Evolutionary conservation across 1,140 invertebrate species (phyloP).

Genomic region (Heliconius congener): DNA sequence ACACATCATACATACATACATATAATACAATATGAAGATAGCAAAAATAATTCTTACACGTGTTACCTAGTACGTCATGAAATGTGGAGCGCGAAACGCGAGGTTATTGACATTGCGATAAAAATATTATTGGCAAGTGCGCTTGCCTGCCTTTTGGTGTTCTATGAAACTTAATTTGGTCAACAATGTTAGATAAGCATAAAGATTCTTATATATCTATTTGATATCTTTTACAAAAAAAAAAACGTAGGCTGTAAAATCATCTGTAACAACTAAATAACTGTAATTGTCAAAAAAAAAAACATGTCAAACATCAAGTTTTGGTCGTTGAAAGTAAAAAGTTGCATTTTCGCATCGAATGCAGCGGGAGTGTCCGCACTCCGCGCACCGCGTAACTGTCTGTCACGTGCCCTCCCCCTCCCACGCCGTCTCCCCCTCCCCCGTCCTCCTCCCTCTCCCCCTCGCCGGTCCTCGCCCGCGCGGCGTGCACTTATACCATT

Average conservation of each 20-base stretch:
- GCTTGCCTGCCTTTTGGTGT: background rate
- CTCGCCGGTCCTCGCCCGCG: background rate
- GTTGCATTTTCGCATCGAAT: background rate
- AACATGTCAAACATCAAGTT: background rate
- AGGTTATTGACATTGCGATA: conserved; percentile 41
- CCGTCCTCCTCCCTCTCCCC: background rate
- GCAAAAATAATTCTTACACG: conserved; percentile 35
- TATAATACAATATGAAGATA: background rate
- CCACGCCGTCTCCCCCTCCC: background rate
- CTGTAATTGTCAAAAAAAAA: background rate
- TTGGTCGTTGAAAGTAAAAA: background rate
- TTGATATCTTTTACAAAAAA: too few species aligned
- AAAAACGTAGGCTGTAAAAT: background rate
- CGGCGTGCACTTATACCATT: conserved; percentile 14
- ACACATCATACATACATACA: background rate
- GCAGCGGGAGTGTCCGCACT: background rate
- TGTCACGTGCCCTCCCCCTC: conserved; percentile 28
- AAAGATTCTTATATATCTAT: too few species aligned
- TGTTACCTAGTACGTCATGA: conserved; percentile 29
- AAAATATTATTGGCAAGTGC: conserved; percentile 34
- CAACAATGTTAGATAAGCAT: background rate
- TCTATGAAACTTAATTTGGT: conserved; percentile 6
- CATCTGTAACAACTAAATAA: background rate
- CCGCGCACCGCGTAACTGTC: conserved; percentile 11
- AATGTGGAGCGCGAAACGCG: conserved; percentile 39